Conservation (phyloP, 2,113 vertebrate genomes). For the Odontesthes bonariensis region DNA sequence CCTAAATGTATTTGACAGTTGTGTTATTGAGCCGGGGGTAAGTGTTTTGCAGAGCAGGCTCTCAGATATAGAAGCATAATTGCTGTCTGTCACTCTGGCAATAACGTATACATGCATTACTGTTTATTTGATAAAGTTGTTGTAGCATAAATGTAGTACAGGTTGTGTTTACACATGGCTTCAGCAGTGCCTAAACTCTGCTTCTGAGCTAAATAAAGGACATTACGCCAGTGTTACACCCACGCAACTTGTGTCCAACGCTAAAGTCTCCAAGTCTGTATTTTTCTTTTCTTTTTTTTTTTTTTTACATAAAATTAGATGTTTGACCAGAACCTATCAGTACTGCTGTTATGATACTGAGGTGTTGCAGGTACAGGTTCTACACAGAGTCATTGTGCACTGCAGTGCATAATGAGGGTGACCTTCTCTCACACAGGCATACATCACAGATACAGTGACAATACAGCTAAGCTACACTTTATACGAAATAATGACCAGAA, state of each 20-base stretch:
- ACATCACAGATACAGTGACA: slow-evolving; percentile 33
- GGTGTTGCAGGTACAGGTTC: slow-evolving; percentile 57
- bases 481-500: slow-evolving; percentile 25
- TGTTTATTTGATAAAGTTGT: slow-evolving; percentile 28
- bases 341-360: slow-evolving; percentile 14
- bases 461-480: slow-evolving; percentile 35
- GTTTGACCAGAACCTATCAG: slow-evolving; percentile 21
- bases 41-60: neutral
- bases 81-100: neutral
- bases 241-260: slow-evolving; percentile 60
- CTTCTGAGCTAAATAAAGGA: slow-evolving; percentile 60
- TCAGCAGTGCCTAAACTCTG: slow-evolving; percentile 38
- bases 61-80: neutral
- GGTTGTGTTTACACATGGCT: slow-evolving; percentile 41
- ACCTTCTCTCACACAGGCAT: slow-evolving; percentile 11
- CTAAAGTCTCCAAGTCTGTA: slow-evolving; percentile 49
- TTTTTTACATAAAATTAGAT: slow-evolving; percentile 29
- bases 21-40: neutral
- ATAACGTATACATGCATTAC: slow-evolving; percentile 26
- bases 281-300: too few species aligned
- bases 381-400: slow-evolving; percentile 22
- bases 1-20: slow-evolving; percentile 27
- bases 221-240: slow-evolving; percentile 47
- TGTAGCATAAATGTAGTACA: slow-evolving; percentile 56
- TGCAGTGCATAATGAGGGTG: slow-evolving; percentile 11